A percentile compares a stretch with the other conserved stretches of the same genome.
These are phyloP conservation scores for Calephelis virginiensis DNA, from an alignment of 1,140 invertebrate genomes.

Conservation along the genomic window DNA sequence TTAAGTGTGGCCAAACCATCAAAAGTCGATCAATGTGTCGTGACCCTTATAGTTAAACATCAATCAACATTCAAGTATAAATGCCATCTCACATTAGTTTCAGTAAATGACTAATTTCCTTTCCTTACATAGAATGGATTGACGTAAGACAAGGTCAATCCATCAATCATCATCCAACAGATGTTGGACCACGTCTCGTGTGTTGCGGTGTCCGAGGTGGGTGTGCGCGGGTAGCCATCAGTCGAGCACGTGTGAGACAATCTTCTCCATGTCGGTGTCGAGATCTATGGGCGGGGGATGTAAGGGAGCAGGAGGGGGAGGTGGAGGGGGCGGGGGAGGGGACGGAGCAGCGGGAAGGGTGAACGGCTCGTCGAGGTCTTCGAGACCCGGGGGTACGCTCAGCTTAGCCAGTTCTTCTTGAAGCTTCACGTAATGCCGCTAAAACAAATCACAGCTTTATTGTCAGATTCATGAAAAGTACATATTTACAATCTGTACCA, in stretches of 20 bases:
- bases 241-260: slow-evolving; percentile 85
- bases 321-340: slow-evolving; percentile 38
- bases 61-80: no score
- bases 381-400: slow-evolving; percentile 85
- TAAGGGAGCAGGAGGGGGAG: slow-evolving; percentile 34
- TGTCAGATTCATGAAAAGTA: no score
- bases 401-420: slow-evolving; percentile 89
- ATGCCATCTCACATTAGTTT: no score
- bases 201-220: background rate
- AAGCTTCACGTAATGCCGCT: slow-evolving; percentile 88
- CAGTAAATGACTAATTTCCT: no score
- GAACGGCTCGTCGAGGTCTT: slow-evolving; percentile 83
- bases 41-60: no score
- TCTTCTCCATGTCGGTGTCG: slow-evolving; percentile 87
- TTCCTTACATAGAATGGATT: background rate
- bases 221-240: slow-evolving; percentile 39
- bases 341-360: slow-evolving; percentile 73
- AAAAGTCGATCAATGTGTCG: no score
- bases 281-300: slow-evolving; percentile 65
- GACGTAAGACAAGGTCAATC: background rate
- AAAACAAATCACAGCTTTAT: slow-evolving; percentile 43
- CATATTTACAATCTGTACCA: no score
- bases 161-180: background rate
- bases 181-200: background rate
- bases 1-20: no score